Evolutionary conservation across 1,140 invertebrate species (phyloP), one percentile per base, ranked within the genome.

Genomic region (Sweltsa coloradensis): DNA sequence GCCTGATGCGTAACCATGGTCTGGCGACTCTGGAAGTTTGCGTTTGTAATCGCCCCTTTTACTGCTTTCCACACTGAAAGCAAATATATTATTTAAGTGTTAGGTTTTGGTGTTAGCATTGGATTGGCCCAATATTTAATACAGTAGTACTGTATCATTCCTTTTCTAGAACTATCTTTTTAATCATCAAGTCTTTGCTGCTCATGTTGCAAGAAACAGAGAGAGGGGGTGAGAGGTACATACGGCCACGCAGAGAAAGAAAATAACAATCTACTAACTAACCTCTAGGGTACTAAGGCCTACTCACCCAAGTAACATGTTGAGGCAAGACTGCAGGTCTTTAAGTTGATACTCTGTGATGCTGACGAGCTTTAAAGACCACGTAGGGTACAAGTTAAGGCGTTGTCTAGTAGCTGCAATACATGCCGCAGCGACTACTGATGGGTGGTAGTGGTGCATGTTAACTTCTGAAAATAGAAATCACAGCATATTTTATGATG

Each of bases 261-360:
- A n/a, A n/a, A n/a, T n/a, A n/a, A n/a, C n/a, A n/a, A n/a, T n/a
- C n/a, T n/a, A n/a, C n/a, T n/a, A n/a, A n/a, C n/a, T n/a, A n/a
- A n/a, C n/a, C n/a, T n/a, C n/a, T n/a, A n/a, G n/a, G n/a, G n/a
- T n/a, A n/a, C n/a, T n/a, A n/a, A n/a, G n/a, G n/a, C n/a, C n/a
- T n/a, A 14, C 43, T 34, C 27, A 45, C 43, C 43, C 34, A 13
- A 45, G 14, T 3, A 45, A 21, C 25, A 27, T 2, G 6, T 16
- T 3, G 16, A 45, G 22, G 27, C 43, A 45, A 5, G 43, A 31
- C 14, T 34, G 43, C n/a, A 45, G n/a, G 16, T 45, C 43, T 14
- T 14, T 16, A 31, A 19, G 34, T 21, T 45, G 25, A 21, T 45
- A 45, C 25, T 9, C 5, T 3, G 43, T 45, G 5, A 45, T 21